Percentiles rank a stretch among this genome's conserved stretches.
Conservation (phyloP, 2,888 invertebrate genomes). For the Sminthurides aquaticus region DNA sequence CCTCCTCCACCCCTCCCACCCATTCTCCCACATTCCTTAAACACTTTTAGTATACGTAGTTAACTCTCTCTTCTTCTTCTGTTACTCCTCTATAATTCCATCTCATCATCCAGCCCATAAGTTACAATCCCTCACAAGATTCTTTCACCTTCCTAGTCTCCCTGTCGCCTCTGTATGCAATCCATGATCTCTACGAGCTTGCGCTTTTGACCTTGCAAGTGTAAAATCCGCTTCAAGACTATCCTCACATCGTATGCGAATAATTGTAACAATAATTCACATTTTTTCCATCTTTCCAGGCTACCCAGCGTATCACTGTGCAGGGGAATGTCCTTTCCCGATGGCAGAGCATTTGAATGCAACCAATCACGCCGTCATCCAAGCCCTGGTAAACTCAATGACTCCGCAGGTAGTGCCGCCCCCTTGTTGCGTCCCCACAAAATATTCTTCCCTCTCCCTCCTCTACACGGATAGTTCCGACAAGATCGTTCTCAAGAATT, state of each 20-base stretch:
- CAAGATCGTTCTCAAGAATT: constrained; percentile 95
- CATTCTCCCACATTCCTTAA: background rate
- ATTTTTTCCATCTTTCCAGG: constrained; percentile 51
- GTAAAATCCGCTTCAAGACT: too few species aligned
- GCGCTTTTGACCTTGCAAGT: background rate
- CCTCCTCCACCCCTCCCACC: too few species aligned
- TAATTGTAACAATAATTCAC: too few species aligned
- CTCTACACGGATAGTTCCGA: constrained; percentile 89
- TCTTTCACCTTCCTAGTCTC: background rate
- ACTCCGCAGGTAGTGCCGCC: constrained; percentile 84
- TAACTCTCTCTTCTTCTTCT: background rate
- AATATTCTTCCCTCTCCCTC: constrained; percentile 89
- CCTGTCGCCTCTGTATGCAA: background rate
- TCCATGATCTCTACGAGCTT: background rate
- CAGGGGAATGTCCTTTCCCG: constrained; percentile 91
- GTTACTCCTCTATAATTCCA: background rate
- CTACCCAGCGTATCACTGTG: constrained; percentile 93
- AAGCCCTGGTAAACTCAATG: constrained; percentile 89
- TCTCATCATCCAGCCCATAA: background rate
- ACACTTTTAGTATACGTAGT: too few species aligned
- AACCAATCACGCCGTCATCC: constrained; percentile 97
- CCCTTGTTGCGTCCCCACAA: constrained; percentile 95
- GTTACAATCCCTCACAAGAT: background rate
- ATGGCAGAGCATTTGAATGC: constrained; percentile 88
- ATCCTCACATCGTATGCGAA: too few species aligned